Evolutionary conservation across 92 coral and sea anemone species (phyloP), one percentile per base, ranked within the genome.

Genomic region (Hydrozoanthus gracilis): DNA sequence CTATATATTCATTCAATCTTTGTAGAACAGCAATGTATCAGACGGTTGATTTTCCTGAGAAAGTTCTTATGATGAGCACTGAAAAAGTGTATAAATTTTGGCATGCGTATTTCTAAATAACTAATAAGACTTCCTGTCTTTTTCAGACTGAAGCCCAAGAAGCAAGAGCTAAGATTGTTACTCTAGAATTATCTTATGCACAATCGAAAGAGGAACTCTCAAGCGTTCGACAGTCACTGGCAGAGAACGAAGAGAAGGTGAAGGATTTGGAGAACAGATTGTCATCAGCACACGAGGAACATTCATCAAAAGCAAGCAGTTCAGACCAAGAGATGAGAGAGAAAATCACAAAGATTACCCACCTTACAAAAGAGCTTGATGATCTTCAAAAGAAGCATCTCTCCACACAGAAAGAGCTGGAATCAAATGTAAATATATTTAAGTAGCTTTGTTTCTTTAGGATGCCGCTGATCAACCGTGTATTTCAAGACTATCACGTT

Each of bases 341-440:
- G 68, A 91, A 89, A 68, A 70, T 74, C 13, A 73, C 86, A 85
- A 90, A 83, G 82, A 93, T 97, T 56, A 77, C 50, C 16, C 71
- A 77, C 56, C 89, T 97, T 83, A 94, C 93, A 85, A 89, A 86
- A 27, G 98, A 97, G 46, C 84, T 92, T 50, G 75, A 82, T 39
- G 88, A 51, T 54, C 87, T 71, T 4, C 71, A 54, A 6, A 78
- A 71, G 54, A 88, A 17, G 15, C 88, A 85, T 44, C 72, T 61
- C 27, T 82, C 88, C 39, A 88, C 88, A 64, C 88, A 88, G 55
- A 82, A 20, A 18, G 90, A 89, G 49, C 78, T 91, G 70, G 82
- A 89, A 65, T 75, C 83, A 52, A 84, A 90, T 12, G 98, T 94
- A 92, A 84, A 0, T 27, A 27, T 2, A 27, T 27, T 27, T 27